A percentile compares a stretch with the other conserved stretches of the same genome.
These are phyloP conservation scores for Australoheros facetus DNA, from an alignment of 2,797 vertebrate genomes.

Conservation along the genomic window DNA sequence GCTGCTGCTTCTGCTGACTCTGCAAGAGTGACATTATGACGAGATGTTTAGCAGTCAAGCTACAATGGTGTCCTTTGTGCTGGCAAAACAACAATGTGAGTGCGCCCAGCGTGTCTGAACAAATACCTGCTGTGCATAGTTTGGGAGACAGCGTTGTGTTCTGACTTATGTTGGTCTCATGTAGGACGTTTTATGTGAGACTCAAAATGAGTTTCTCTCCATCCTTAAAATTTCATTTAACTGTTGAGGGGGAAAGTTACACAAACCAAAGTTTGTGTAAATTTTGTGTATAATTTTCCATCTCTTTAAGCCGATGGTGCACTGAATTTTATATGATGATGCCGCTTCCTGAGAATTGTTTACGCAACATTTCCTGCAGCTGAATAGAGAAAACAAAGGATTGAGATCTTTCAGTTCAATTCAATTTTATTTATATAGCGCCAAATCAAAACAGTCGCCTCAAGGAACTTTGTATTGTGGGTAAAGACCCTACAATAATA, in stretches of 20 bases:
- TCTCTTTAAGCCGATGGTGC: neutral
- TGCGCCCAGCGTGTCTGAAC: neutral
- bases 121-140: constrained; percentile 6
- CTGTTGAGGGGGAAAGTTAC: neutral
- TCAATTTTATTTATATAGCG: too few species aligned
- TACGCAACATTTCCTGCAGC: neutral
- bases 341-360: neutral
- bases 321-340: too few species aligned
- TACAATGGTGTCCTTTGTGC: constrained; percentile 45
- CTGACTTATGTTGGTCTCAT: neutral
- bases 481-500: too few species aligned
- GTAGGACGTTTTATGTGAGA: neutral
- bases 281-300: neutral
- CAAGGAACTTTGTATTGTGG: too few species aligned
- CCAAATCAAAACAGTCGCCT: too few species aligned
- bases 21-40: constrained; percentile 20
- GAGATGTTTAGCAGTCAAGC: constrained; percentile 15
- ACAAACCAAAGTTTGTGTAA: neutral
- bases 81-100: constrained; percentile 13
- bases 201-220: neutral
- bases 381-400: neutral
- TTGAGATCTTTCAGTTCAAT: neutral
- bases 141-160: neutral
- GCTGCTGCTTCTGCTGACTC: constrained; percentile 15
- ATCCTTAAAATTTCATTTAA: neutral